Conservation (phyloP, 1,140 invertebrate genomes). For the Steinernema khuongi region DNA sequence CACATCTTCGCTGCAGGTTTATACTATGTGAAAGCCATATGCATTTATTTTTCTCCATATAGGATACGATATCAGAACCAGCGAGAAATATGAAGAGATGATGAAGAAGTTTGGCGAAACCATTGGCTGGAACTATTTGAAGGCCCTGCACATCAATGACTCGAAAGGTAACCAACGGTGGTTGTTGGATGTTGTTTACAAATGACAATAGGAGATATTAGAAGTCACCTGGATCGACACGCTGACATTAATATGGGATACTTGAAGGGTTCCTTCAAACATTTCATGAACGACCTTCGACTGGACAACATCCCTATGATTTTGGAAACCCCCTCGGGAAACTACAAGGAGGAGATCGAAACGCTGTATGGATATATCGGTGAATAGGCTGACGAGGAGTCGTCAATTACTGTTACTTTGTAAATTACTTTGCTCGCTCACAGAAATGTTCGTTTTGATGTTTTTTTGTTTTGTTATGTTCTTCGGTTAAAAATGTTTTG, state of each 20-base stretch:
- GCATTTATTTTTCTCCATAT: slow-evolving; percentile 20
- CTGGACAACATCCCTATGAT: slow-evolving; percentile 63
- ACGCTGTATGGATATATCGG: slow-evolving; percentile 46
- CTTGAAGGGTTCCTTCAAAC: slow-evolving; percentile 60
- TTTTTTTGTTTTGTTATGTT: no score
- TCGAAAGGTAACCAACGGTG: slow-evolving; percentile 60
- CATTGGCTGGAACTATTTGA: slow-evolving; percentile 63
- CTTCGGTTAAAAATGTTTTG: no score
- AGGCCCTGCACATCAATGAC: slow-evolving; percentile 64
- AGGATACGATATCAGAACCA: slow-evolving; percentile 62
- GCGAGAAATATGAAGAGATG: slow-evolving; percentile 60
- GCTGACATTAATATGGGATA: slow-evolving; percentile 64
- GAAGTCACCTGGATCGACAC: slow-evolving; percentile 62
- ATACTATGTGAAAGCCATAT: slow-evolving; percentile 6
- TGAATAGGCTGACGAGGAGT: no score
- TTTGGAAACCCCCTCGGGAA: slow-evolving; percentile 61
- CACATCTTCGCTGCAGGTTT: slow-evolving; percentile 65
- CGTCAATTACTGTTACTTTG: no score
- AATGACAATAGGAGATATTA: slow-evolving; percentile 57
- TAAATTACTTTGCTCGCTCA: no score
- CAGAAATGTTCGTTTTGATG: no score
- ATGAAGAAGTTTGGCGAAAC: slow-evolving; percentile 62
- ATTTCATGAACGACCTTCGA: slow-evolving; percentile 61
- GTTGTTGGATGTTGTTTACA: slow-evolving; percentile 15
- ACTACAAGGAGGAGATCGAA: slow-evolving; percentile 55